A percentile compares a stretch with the other conserved stretches of the same genome.
Conservation (phyloP, 2,797 vertebrate genomes). For the Simalia tracyae region DNA sequence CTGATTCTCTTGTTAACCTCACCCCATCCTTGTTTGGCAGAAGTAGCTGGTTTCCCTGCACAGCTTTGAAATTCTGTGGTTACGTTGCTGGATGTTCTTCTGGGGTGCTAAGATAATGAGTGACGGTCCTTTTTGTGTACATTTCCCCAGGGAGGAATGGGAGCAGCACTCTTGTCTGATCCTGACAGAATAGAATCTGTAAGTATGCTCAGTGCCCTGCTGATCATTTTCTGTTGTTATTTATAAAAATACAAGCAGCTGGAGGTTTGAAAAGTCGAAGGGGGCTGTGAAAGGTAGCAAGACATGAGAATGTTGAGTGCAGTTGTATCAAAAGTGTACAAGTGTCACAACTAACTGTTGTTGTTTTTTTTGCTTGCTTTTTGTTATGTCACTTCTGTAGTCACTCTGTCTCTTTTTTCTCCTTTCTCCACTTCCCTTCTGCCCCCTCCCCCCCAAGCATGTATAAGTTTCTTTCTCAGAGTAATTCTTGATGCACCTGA, state of each 20-base stretch:
- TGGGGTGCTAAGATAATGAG: background rate
- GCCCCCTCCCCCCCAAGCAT: background rate
- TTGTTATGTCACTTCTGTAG: background rate
- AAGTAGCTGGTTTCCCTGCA: too few species aligned
- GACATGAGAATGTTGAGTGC: background rate
- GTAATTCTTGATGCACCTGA: background rate
- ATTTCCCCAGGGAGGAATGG: conserved; percentile 91
- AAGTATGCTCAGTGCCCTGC: conserved; percentile 61
- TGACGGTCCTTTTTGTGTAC: background rate
- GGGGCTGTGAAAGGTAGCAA: background rate
- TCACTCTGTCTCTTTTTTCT: background rate
- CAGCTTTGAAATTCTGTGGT: too few species aligned
- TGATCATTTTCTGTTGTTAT: background rate
- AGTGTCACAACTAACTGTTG: background rate
- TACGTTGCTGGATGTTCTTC: background rate
- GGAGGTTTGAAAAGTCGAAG: background rate
- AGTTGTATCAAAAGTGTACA: background rate
- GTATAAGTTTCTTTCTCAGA: background rate
- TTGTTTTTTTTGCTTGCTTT: background rate
- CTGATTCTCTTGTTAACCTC: too few species aligned
- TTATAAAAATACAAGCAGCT: background rate
- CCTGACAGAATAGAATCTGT: conserved; percentile 93
- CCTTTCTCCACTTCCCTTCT: background rate
- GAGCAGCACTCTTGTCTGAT: conserved; percentile 89
- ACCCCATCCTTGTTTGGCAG: too few species aligned